Evolutionary conservation across 2,113 vertebrate genomes (phyloP).

Genomic region (Atlantisia rogersi): DNA sequence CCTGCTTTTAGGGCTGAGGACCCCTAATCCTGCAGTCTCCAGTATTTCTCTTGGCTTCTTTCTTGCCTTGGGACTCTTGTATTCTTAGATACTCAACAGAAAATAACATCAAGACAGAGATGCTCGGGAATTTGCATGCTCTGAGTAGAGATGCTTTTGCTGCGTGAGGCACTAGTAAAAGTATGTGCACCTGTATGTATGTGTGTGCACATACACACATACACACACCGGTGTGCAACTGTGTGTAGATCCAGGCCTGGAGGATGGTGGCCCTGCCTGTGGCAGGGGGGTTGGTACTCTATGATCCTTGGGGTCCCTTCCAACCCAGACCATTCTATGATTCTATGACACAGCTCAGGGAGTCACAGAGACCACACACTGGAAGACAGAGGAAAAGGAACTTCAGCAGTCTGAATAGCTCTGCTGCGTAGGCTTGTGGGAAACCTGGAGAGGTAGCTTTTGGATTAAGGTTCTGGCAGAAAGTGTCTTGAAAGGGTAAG

Average conservation of each 20-base stretch:
- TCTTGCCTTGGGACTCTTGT: not conserved
- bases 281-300: too few relatives aligned
- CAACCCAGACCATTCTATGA: too few relatives aligned
- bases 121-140: not conserved
- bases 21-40: not conserved
- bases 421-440: not conserved
- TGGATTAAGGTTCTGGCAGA: slow-evolving; percentile 13
- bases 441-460: not conserved
- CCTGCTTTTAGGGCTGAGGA: not conserved
- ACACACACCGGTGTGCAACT: too few relatives aligned
- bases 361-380: not conserved
- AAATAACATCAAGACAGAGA: not conserved
- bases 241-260: too few relatives aligned
- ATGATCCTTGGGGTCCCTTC: too few relatives aligned
- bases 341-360: not conserved
- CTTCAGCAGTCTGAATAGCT: not conserved
- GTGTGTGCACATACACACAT: fast-evolving
- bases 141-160: not conserved
- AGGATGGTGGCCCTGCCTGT: too few relatives aligned
- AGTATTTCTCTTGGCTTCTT: not conserved
- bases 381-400: not conserved
- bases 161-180: not conserved
- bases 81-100: not conserved
- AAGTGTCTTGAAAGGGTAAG: not conserved
- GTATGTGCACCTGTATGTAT: not conserved